Conservation (phyloP, 2,888 invertebrate species). For the Arrhopalites spinosus region DNA sequence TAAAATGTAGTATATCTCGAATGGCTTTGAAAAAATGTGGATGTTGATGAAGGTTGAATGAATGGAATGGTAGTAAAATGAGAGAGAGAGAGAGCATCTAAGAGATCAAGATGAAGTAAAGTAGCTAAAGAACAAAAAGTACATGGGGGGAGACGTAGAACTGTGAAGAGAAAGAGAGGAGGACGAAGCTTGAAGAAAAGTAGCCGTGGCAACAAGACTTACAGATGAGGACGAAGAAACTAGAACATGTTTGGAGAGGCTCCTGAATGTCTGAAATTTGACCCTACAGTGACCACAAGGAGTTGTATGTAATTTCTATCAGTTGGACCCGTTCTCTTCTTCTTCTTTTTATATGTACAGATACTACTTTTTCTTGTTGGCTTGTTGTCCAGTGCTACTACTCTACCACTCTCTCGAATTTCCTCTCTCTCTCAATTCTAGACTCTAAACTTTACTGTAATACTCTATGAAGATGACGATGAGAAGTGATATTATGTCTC, state of each 20-base stretch:
- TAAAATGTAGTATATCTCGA: neutral
- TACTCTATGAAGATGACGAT: no score
- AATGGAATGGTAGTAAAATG: neutral
- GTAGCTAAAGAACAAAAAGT: neutral
- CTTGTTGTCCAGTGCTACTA: no score
- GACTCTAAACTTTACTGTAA: no score
- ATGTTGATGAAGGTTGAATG: neutral
- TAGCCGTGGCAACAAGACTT: slow-evolving; percentile 16
- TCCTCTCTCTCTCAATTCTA: neutral
- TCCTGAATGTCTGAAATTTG: slow-evolving; percentile 57
- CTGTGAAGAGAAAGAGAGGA: neutral
- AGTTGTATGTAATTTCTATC: slow-evolving; percentile 42
- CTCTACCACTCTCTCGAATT: no score
- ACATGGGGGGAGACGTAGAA: neutral
- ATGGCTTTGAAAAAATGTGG: neutral
- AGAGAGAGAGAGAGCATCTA: neutral
- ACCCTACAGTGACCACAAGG: slow-evolving; percentile 53
- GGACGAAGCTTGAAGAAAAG: slow-evolving; percentile 6
- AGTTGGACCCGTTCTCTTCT: slow-evolving; percentile 40
- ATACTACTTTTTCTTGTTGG: no score
- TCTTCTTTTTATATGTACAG: no score
- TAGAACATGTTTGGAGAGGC: slow-evolving; percentile 42
- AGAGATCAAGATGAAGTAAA: neutral
- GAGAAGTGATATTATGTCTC: no score
- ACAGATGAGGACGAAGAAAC: slow-evolving; percentile 17